Evolutionary conservation across 2,113 vertebrate species (phyloP).

Genomic region (Rhabdomys dilectus): DNA sequence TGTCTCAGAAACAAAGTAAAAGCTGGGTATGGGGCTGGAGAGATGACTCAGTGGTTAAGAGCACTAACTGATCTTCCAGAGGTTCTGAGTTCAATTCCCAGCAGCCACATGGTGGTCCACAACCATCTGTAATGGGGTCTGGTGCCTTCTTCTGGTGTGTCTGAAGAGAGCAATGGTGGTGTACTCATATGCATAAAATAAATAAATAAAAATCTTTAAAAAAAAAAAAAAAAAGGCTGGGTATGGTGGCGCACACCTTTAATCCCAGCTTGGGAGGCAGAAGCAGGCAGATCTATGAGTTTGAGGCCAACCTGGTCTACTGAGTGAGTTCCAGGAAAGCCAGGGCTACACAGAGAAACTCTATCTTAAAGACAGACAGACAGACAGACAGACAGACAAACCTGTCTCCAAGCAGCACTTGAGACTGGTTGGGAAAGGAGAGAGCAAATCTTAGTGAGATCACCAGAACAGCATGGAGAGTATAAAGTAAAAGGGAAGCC

Average conservation of each 20-base stretch:
- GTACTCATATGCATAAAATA: too few relatives aligned
- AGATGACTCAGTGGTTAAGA: too few relatives aligned
- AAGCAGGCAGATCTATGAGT: background rate
- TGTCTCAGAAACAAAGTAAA: background rate
- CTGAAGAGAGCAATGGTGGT: too few relatives aligned
- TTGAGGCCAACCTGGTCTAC: background rate
- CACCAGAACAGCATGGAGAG: background rate
- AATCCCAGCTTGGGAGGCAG: background rate
- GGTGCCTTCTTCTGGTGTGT: too few relatives aligned
- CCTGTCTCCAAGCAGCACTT: background rate
- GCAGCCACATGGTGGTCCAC: too few relatives aligned
- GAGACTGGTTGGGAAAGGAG: background rate
- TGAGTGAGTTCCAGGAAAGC: background rate
- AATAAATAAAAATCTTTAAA: too few relatives aligned
- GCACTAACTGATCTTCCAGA: too few relatives aligned
- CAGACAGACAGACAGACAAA: background rate
- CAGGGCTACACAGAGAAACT: too few relatives aligned
- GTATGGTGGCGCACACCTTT: background rate
- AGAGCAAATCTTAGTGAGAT: background rate
- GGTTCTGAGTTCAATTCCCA: too few relatives aligned
- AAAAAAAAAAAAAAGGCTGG: background rate
- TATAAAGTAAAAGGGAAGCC: background rate
- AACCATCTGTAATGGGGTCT: too few relatives aligned
- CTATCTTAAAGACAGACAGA: background rate
- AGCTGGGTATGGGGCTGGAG: too few relatives aligned